Base-by-base conservation (phyloP, 2,797 vertebrate genomes). In the Ctenochaetus hawaiiensis region DNA sequence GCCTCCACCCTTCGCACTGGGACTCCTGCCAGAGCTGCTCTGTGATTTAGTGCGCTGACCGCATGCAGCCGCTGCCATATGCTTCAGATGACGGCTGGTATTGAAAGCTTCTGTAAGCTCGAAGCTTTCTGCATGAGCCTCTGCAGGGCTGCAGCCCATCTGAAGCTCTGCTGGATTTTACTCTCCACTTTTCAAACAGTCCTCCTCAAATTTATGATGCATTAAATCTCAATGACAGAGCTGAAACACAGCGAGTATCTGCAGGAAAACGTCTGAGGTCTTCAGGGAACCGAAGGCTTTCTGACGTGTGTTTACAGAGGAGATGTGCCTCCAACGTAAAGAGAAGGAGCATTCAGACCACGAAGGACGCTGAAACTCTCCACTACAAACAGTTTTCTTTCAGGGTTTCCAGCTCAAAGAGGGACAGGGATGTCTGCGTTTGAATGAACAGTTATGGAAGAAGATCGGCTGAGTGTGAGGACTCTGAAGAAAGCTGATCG, bases 31-130 rank as follows among this genome's bases (percentile, higher is more conserved):
- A 91, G 81, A 72, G 71, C 86, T 73, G 3, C 68, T 69, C 79
- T 86, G 70, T 81, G 86, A 80, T 89, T 87, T 85, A 83, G 57
- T 11, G 67, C 26, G 9, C 74, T 76, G 84, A 91, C 91, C 87
- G 70, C 90, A 89, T 75, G 85, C 82, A 37, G 79, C 74, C 70
- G 64, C 82, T 66, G 85, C 85, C 83, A 80, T 77, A 76, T 76
- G 82, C 77, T 74, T 77, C 76, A 69, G 63, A 79, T 74, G 44
- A 79, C 77, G 12, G 80, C 85, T 87, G 80, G 16, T 77, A 71
- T 87, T 89, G 82, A 87, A 75, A 78, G 83, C 80, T 73, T 14
- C 73, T 26, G 84, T 62, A 18, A 45, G 71, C 67, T 6, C 63
- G 59, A 41, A 10, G 70, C 47, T 59, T 63, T 57, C 23, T 49